phyloP scores from a whole-genome alignment of 1,140 invertebrate species.

The Euura lappo region DNA sequence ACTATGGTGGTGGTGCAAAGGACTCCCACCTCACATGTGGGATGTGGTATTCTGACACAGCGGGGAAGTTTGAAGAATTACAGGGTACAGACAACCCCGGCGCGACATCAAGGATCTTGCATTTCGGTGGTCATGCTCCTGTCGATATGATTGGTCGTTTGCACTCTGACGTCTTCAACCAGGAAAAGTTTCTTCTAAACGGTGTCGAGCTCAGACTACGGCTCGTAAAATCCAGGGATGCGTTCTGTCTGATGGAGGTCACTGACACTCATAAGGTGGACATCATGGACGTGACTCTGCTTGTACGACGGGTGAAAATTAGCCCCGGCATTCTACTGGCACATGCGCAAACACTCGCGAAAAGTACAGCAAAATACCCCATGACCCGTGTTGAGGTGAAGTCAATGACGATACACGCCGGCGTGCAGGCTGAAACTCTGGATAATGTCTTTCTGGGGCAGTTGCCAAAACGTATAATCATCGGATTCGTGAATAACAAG shows the following conservation, averaged over 20 bases:
- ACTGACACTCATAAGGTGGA: slow-evolving; percentile 25
- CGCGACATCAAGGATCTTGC: too few relatives aligned
- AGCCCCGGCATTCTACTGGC: slow-evolving; percentile 44
- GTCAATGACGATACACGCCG: slow-evolving; percentile 43
- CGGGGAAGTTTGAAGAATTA: background rate
- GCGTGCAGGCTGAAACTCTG: slow-evolving; percentile 41
- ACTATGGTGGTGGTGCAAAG: slow-evolving; percentile 18
- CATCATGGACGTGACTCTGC: slow-evolving; percentile 40
- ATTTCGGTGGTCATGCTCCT: too few relatives aligned
- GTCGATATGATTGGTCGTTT: background rate
- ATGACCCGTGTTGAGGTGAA: slow-evolving; percentile 50
- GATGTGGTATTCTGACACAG: slow-evolving; percentile 9
- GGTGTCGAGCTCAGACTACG: slow-evolving; percentile 45
- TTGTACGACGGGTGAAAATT: slow-evolving; percentile 43
- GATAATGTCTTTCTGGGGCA: slow-evolving; percentile 48
- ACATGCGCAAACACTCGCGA: slow-evolving; percentile 44
- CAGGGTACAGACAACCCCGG: too few relatives aligned
- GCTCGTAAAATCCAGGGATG: slow-evolving; percentile 39
- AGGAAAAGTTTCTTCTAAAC: slow-evolving; percentile 15
- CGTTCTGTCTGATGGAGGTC: slow-evolving; percentile 42
- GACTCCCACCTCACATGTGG: slow-evolving; percentile 9
- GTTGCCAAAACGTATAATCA: slow-evolving; percentile 48
- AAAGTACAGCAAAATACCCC: slow-evolving; percentile 51
- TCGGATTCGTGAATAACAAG: slow-evolving; percentile 46
- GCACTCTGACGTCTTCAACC: background rate